Evolutionary conservation across 2,797 vertebrate species (phyloP), one percentile per base, ranked within the genome.

Genomic region (Bradypodion ventrale): DNA sequence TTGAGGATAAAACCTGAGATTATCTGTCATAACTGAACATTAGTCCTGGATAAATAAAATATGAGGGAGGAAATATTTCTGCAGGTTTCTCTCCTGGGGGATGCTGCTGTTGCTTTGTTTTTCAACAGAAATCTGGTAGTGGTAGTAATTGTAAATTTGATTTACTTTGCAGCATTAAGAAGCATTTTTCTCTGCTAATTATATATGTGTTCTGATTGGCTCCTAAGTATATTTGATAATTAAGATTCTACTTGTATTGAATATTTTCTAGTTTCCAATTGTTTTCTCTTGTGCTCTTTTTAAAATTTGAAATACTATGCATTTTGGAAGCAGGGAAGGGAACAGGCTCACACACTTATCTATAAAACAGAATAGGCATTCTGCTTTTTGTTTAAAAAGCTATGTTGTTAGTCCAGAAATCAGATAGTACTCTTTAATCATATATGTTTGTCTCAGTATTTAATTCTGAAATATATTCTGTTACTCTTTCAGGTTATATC

Each of bases 401-500:
- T 23, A 78, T 74, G 23, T 46, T 56, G 37, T 27, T 83, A 56
- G n/a, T 59, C 59, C 13, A 78, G 69, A 46, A 13, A 4, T 29
- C 16, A 49, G 46, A 27, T 27, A 69, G n/a, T 76, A 10, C 29
- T 32, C 10, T 52, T 56, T 80, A 59, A 49, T 80, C 19, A 62
- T 78, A 12, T 25, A 44, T 75, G 21, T 70, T 63, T 78, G 63
- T 40, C 23, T 68, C 13, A 7, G 32, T 70, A 42, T 78, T 66
- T 79, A 75, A n/a, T 49, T 68, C 27, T 76, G 46, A 81, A 37
- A 76, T 66, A 25, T 72, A 46, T 56, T 84, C 90, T 83, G 35
- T 87, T 63, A 83, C 86, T 89, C 82, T 87, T 88, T 77, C 94
- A 99, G 98, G 94, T 95, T 99, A 59, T 99, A 99, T 95, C 98